Percentiles rank a stretch among this genome's conserved stretches.
Evolutionary conservation across 2,888 invertebrate species (phyloP).

Genomic region (Watsonalla binaria): DNA sequence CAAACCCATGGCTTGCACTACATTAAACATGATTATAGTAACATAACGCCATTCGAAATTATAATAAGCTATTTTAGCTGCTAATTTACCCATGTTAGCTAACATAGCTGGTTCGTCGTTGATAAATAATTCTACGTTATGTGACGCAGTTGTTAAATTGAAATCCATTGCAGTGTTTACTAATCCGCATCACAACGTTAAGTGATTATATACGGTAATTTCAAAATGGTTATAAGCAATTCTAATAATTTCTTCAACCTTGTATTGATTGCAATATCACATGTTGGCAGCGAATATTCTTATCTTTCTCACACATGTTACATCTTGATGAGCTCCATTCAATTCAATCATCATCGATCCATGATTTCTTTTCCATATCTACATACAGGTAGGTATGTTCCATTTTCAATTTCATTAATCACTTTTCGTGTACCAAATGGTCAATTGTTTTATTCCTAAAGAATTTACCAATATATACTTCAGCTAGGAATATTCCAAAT

Average conservation of each 20-base stretch:
- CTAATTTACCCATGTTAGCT: constrained; percentile 32
- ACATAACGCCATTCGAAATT: constrained; percentile 55
- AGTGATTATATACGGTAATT: background rate
- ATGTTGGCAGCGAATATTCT: constrained; percentile 3
- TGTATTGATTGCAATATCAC: background rate
- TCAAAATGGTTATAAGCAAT: no score
- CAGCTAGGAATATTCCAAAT: constrained; percentile 36
- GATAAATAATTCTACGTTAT: constrained; percentile 18
- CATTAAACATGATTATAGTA: constrained; percentile 38
- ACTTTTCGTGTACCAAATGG: background rate
- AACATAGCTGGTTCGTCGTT: constrained; percentile 16
- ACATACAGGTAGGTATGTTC: no score
- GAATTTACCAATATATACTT: constrained; percentile 22
- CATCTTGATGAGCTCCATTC: background rate
- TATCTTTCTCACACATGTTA: background rate
- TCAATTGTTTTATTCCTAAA: constrained; percentile 4
- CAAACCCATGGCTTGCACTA: constrained; percentile 27
- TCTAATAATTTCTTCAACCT: no score
- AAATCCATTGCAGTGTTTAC: constrained; percentile 13
- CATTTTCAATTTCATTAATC: no score
- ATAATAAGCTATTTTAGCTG: constrained; percentile 46
- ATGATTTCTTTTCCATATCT: background rate
- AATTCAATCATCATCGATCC: background rate
- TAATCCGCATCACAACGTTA: background rate
- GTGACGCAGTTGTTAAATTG: constrained; percentile 1